phyloP scores from a whole-genome alignment of 2,797 vertebrate genomes.

The Erethizon dorsatum region DNA sequence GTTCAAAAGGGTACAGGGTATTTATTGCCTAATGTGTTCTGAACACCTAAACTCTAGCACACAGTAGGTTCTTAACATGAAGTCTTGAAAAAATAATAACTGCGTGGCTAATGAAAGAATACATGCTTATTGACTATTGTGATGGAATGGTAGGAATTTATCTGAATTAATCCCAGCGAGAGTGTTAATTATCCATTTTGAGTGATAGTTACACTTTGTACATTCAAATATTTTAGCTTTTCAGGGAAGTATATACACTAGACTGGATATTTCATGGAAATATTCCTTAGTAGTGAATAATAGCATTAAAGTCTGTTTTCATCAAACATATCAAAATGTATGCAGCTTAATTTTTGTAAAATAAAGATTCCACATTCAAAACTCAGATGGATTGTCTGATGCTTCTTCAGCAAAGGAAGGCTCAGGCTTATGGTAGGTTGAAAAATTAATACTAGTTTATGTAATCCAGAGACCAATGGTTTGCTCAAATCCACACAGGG shows the following conservation, averaged over 20 bases:
- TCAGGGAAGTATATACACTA: neutral
- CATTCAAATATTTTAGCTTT: constrained; percentile 22
- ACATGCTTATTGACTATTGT: neutral
- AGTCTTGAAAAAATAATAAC: neutral
- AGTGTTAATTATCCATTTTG: neutral
- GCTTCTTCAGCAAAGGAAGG: neutral
- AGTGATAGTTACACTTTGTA: neutral
- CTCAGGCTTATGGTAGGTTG: constrained; percentile 25
- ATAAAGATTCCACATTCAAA: constrained; percentile 13
- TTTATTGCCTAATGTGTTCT: neutral
- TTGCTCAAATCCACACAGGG: neutral
- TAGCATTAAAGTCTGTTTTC: neutral
- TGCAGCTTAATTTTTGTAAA: neutral
- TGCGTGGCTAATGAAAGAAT: neutral
- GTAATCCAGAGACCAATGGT: neutral
- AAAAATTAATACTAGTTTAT: neutral
- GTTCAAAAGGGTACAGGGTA: neutral
- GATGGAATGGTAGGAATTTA: neutral
- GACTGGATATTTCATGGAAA: neutral
- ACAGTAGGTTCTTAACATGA: neutral
- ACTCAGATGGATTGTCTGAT: neutral
- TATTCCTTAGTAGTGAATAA: neutral
- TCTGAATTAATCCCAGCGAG: neutral
- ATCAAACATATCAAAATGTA: neutral
- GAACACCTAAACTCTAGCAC: neutral